Base-by-base conservation (phyloP, 2,113 vertebrate species). In the Burhinus oedicnemus region DNA sequence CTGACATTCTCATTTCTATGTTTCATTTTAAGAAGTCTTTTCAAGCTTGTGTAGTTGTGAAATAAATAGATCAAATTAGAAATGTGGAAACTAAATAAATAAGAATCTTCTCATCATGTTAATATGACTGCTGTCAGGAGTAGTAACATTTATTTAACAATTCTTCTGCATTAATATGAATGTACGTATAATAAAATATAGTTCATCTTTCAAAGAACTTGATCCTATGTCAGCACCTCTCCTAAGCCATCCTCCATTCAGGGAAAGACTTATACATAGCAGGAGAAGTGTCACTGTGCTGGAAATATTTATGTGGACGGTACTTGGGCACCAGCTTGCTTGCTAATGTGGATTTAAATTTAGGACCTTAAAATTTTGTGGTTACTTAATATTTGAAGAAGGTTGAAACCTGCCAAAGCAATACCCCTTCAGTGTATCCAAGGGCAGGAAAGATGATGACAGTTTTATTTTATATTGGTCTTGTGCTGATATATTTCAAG, bases 41-140 rank as follows among this genome's bases (percentile, higher is more conserved):
- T 89, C 52, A 95, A 92, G 72, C 80, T 83, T 78, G 26, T 66
- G 68, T 51, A 57, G 68, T 47, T 92, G 75, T 75, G 83, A 95
- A 91, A 78, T 77, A 94, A 92, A 92, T 84, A 49, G 64, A 94
- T 90, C 77, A 95, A 93, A 89, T 92, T 75, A 36, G 69, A 92
- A 89, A 82, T 72, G 44, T 81, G 60, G 51, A 62, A 83, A 38
- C 40, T 66, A 91, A 90, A 94, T 89, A 91, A 95, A 86, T 93
- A 74, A 93, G 90, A 36, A 89, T 77, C 71, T 62, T 68, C 49
- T 89, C 55, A 88, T 92, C 68, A 38, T 66, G 58, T 82, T 76
- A 60, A 51, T 65, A 76, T 64, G 60, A 77, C 45, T 70, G 52
- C 85, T 85, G 78, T 60, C 71, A 65, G 44, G 25, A 79, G 61